A percentile compares a stretch with the other conserved stretches of the same genome.
phyloP scores from a whole-genome alignment of 2,113 vertebrate species.

The Megaceryle torquata region DNA sequence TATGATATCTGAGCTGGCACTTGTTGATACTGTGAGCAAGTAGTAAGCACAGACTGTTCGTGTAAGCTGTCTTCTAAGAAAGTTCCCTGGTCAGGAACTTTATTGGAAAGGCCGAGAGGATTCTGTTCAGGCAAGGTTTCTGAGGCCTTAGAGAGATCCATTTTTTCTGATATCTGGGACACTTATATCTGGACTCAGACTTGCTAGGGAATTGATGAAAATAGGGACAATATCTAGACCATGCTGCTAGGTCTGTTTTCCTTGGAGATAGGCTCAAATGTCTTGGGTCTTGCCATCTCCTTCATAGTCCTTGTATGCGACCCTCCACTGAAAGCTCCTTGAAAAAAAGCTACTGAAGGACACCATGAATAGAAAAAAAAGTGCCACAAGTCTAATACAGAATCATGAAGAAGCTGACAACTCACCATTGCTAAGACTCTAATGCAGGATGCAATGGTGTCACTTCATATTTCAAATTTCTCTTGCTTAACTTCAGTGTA shows the following conservation, averaged over 20 bases:
- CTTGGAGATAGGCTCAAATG: conserved; percentile 33
- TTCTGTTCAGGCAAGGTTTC: conserved; percentile 26
- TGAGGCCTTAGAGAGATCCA: conserved; percentile 20
- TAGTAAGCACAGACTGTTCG: not conserved
- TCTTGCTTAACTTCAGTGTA: not conserved
- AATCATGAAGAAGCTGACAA: no score
- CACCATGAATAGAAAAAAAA: not conserved
- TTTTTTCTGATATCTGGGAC: conserved; percentile 55
- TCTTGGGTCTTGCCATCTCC: conserved; percentile 37
- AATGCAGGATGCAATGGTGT: not conserved
- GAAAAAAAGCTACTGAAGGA: conserved; percentile 43
- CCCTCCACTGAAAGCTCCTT: conserved; percentile 36
- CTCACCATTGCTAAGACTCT: not conserved
- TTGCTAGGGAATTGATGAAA: conserved; percentile 58
- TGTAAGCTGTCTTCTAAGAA: not conserved
- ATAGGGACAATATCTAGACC: conserved; percentile 59
- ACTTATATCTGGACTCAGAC: conserved; percentile 52
- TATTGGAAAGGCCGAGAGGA: not conserved
- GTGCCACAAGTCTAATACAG: not conserved
- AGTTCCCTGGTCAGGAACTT: not conserved
- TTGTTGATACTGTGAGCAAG: not conserved
- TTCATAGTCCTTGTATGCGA: conserved; percentile 14
- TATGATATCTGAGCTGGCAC: not conserved
- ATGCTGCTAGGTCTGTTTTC: conserved; percentile 40
- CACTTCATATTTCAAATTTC: not conserved